These are phyloP conservation scores for Suillia variegata DNA, from an alignment of 2,888 invertebrate species.

Conservation along the genomic window DNA sequence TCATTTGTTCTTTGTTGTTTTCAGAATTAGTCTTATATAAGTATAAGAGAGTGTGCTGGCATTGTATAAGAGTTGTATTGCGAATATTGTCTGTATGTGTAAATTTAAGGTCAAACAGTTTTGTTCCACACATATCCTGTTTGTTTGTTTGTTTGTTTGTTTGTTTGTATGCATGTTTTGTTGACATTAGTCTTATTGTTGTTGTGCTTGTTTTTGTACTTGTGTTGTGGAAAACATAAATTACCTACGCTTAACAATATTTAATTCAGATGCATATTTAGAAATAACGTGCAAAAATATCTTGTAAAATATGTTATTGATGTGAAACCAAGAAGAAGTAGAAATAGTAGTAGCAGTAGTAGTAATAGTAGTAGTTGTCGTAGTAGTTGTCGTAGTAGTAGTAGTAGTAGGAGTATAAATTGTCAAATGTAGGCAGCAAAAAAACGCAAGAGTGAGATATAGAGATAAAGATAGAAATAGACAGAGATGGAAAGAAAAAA, in stretches of 20 bases:
- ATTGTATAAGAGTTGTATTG: constrained; percentile 17
- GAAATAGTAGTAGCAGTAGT: background rate
- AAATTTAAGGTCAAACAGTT: too few relatives aligned
- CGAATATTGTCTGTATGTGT: constrained; percentile 30
- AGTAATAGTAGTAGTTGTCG: background rate
- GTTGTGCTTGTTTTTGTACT: constrained; percentile 16
- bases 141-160: constrained; percentile 13
- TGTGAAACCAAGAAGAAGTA: constrained; percentile 38
- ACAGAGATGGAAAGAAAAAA: background rate
- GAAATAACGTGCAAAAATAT: constrained; percentile 52
- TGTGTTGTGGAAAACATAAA: constrained; percentile 46
- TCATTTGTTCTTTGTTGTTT: background rate
- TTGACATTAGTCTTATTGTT: background rate
- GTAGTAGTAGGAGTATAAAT: constrained; percentile 9
- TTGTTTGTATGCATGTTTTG: constrained; percentile 13
- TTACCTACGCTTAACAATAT: constrained; percentile 20
- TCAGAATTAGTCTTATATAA: too few relatives aligned
- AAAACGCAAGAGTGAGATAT: constrained; percentile 23
- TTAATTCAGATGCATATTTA: constrained; percentile 49
- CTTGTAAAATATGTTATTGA: constrained; percentile 33
- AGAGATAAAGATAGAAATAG: constrained; percentile 5
- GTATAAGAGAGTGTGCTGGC: constrained; percentile 12
- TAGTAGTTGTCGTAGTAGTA: background rate
- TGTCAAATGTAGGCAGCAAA: too few relatives aligned
- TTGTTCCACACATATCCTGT: constrained; percentile 13